phyloP scores from a whole-genome alignment of 2,888 invertebrate species.

The Brenthis ino region DNA sequence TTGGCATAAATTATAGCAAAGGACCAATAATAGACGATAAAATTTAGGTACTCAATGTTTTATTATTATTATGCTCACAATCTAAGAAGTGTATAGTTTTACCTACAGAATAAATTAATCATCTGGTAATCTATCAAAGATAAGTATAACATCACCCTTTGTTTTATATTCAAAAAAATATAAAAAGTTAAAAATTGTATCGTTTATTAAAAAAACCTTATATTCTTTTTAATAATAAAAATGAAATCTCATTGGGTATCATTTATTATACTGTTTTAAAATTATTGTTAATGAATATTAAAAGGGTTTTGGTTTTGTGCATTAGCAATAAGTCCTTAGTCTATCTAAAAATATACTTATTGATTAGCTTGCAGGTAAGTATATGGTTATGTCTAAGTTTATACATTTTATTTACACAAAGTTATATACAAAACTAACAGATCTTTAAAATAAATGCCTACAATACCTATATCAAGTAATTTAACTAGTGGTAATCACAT shows the following conservation, averaged over 20 bases:
- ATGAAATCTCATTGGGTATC: slow-evolving; percentile 36
- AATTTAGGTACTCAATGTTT: slow-evolving; percentile 64
- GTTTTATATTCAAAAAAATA: slow-evolving; percentile 31
- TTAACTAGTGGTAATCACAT: slow-evolving; percentile 71
- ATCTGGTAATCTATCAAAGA: slow-evolving; percentile 63
- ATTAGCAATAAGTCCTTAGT: slow-evolving; percentile 40
- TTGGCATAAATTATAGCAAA: not conserved
- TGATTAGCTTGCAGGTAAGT: slow-evolving; percentile 46
- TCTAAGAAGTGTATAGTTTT: slow-evolving; percentile 75
- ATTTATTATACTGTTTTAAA: slow-evolving; percentile 36
- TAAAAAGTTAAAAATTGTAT: slow-evolving; percentile 20
- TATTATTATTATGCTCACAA: slow-evolving; percentile 74
- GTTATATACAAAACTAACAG: slow-evolving; percentile 67
- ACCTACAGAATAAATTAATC: slow-evolving; percentile 74
- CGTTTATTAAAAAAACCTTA: slow-evolving; percentile 11
- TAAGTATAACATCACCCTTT: slow-evolving; percentile 51
- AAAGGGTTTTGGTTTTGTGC: slow-evolving; percentile 37
- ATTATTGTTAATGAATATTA: slow-evolving; percentile 32
- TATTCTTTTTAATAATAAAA: slow-evolving; percentile 3
- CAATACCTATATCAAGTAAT: slow-evolving; percentile 43
- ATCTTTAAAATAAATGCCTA: slow-evolving; percentile 55
- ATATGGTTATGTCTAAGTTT: slow-evolving; percentile 51
- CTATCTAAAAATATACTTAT: slow-evolving; percentile 44
- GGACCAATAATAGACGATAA: slow-evolving; percentile 21
- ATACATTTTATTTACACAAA: slow-evolving; percentile 64